A percentile compares a stretch with the other conserved stretches of the same genome.
Evolutionary conservation across 2,113 vertebrate genomes (phyloP).

Genomic region (Junco hyemalis): DNA sequence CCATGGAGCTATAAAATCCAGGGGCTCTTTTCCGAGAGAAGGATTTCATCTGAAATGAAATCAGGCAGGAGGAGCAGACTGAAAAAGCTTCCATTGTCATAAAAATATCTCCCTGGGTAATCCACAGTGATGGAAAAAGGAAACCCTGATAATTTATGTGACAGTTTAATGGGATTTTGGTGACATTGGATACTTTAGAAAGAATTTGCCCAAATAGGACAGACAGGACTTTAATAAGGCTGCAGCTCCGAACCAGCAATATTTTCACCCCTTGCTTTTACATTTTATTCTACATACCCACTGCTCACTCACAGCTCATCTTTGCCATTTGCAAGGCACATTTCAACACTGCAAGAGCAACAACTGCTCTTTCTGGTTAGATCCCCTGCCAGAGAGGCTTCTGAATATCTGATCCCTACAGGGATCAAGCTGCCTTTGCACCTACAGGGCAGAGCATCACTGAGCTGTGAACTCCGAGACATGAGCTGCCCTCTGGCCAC

Average conservation of each 20-base stretch:
- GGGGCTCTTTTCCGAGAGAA: background rate
- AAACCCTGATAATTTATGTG: slow-evolving; percentile 75
- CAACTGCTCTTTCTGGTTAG: background rate
- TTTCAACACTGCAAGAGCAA: background rate
- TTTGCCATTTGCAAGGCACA: background rate
- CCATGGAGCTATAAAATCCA: background rate
- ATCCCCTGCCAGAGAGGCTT: background rate
- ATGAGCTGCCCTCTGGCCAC: background rate
- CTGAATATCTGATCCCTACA: background rate
- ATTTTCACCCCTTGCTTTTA: slow-evolving; percentile 13
- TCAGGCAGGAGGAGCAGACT: slow-evolving; percentile 26
- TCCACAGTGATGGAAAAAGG: slow-evolving; percentile 68
- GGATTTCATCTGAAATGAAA: slow-evolving; percentile 51
- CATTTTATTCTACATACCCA: background rate
- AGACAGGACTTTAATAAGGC: slow-evolving; percentile 66
- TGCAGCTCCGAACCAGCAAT: slow-evolving; percentile 36
- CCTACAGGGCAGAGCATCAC: background rate
- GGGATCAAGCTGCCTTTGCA: slow-evolving; percentile 16
- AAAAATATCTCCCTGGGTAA: slow-evolving; percentile 68
- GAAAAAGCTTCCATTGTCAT: slow-evolving; percentile 64
- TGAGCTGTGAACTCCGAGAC: background rate
- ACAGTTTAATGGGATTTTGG: slow-evolving; percentile 74
- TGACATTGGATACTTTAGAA: slow-evolving; percentile 71
- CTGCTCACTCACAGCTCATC: background rate
- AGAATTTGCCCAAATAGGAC: slow-evolving; percentile 65